Percentiles rank a stretch among this genome's conserved stretches.
Evolutionary conservation across 2,888 invertebrate genomes (phyloP).

Genomic region (Macaria notata): DNA sequence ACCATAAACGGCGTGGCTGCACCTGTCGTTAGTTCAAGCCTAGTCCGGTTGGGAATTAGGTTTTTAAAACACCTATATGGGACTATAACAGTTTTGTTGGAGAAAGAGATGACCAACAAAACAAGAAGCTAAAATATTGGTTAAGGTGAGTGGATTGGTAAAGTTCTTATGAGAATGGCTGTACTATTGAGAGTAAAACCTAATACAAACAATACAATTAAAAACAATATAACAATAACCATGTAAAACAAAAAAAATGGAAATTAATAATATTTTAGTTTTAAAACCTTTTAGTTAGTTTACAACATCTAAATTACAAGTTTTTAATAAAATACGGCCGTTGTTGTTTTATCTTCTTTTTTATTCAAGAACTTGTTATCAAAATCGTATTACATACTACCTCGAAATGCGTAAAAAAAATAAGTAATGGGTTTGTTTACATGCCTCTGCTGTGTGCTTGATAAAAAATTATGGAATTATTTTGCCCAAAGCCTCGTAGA

Average conservation of each 20-base stretch:
- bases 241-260: neutral
- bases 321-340: slow-evolving; percentile 15
- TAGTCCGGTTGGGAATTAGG: slow-evolving; percentile 52
- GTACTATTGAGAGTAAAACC: neutral
- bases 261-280: neutral
- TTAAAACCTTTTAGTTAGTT: no score
- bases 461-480: no score
- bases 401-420: slow-evolving; percentile 31
- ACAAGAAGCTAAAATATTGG: neutral
- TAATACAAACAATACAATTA: no score
- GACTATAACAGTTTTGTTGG: slow-evolving; percentile 4
- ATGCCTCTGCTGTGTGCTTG: neutral
- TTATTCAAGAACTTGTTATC: slow-evolving; percentile 29
- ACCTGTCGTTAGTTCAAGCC: slow-evolving; percentile 65
- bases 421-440: slow-evolving; percentile 52
- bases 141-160: neutral
- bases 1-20: slow-evolving; percentile 65
- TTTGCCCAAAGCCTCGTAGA: no score
- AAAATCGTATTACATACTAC: slow-evolving; percentile 33
- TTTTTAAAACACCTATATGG: slow-evolving; percentile 37
- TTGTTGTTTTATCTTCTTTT: neutral
- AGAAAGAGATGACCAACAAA: neutral
- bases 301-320: no score
- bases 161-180: neutral
- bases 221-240: no score